phyloP scores from a whole-genome alignment of 2,797 vertebrate genomes.

The Alfaro cultratus region DNA sequence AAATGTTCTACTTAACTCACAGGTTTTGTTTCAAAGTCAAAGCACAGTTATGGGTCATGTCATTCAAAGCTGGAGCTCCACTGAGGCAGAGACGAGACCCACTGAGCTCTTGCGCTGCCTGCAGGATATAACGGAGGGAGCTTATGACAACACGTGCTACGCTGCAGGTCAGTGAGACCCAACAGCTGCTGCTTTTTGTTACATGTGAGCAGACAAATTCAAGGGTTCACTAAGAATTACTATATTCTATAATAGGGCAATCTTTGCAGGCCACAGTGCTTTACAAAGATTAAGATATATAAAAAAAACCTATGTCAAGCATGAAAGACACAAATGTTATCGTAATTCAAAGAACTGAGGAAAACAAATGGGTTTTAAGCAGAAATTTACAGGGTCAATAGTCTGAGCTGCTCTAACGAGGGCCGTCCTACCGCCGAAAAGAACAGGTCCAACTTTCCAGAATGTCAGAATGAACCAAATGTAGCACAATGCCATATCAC shows the following conservation, averaged over 20 bases:
- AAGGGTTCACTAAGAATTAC: not conserved
- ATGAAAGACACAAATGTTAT: not conserved
- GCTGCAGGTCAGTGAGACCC: conserved; percentile 65
- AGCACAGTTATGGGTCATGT: conserved; percentile 63
- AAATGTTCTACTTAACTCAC: conserved; percentile 66
- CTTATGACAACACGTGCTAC: conserved; percentile 63
- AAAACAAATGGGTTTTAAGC: not conserved
- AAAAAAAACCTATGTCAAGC: no score
- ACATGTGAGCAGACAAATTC: not conserved
- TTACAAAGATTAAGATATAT: not conserved
- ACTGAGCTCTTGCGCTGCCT: conserved; percentile 64
- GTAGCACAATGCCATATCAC: not conserved
- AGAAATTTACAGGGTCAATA: not conserved
- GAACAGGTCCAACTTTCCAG: not conserved
- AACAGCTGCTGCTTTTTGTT: conserved; percentile 5
- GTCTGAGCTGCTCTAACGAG: not conserved
- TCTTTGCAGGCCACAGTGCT: not conserved
- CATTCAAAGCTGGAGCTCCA: conserved; percentile 58
- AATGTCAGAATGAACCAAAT: conserved; percentile 1
- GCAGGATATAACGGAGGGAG: conserved; percentile 54
- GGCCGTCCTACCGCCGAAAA: not conserved
- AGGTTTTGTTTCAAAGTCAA: conserved; percentile 70
- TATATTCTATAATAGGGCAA: not conserved
- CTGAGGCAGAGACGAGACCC: conserved; percentile 24
- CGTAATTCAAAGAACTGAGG: not conserved